These are phyloP conservation scores for Zaprionus bogoriensis DNA, from an alignment of 2,888 invertebrate species.

Conservation along the genomic window DNA sequence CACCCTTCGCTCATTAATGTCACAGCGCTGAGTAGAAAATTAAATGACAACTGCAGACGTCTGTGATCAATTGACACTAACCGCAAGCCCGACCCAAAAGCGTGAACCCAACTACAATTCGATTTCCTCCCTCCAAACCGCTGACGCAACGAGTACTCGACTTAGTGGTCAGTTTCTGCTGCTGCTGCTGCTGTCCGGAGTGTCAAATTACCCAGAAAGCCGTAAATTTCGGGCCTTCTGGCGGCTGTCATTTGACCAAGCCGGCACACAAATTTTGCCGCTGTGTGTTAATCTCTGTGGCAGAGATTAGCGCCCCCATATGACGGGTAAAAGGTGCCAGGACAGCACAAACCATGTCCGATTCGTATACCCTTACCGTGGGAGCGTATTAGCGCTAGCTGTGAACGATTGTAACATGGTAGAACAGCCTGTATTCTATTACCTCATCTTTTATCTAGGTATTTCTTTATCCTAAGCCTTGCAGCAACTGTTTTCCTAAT, in stretches of 20 bases:
- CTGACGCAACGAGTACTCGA: constrained; percentile 15
- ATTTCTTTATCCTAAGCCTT: too few species aligned
- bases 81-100: constrained; percentile 43
- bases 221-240: constrained; percentile 74
- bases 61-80: constrained; percentile 76
- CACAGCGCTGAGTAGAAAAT: constrained; percentile 54
- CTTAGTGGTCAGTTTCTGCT: constrained; percentile 32
- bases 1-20: constrained; percentile 44
- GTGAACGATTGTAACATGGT: too few species aligned
- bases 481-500: too few species aligned
- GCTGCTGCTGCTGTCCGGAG: constrained; percentile 59
- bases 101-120: constrained; percentile 6
- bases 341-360: constrained; percentile 20
- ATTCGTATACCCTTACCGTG: constrained; percentile 15
- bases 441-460: too few species aligned
- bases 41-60: constrained; percentile 75
- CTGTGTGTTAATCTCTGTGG: constrained; percentile 70
- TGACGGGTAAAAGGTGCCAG: constrained; percentile 41
- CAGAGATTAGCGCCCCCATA: constrained; percentile 73
- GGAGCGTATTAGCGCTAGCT: neutral
- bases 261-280: constrained; percentile 64
- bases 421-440: too few species aligned
- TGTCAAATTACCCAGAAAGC: constrained; percentile 78
- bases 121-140: neutral
- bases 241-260: constrained; percentile 65